Percentiles rank a stretch among this genome's conserved stretches.
Conservation (phyloP, 2,797 vertebrate genomes). For the Betta splendens region DNA sequence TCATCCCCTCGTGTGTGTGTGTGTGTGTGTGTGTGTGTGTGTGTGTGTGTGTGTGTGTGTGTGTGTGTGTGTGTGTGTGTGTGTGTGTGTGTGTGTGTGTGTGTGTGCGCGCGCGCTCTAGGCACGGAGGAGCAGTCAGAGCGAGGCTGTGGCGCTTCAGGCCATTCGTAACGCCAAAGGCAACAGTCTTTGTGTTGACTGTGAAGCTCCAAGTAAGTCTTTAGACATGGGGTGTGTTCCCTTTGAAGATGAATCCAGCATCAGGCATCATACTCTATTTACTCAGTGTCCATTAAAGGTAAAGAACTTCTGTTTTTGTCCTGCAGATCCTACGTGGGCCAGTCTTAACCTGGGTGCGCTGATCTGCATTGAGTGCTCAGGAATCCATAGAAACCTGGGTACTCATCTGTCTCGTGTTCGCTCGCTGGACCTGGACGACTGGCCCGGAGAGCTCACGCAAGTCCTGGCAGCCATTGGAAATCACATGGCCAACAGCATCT, state of each 20-base stretch:
- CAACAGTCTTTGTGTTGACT: constrained; percentile 93
- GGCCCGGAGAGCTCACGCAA: constrained; percentile 92
- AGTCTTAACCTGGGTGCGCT: constrained; percentile 94
- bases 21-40: too few relatives aligned
- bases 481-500: constrained; percentile 91
- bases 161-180: constrained; percentile 93
- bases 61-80: too few relatives aligned
- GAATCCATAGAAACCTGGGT: constrained; percentile 95
- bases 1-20: too few relatives aligned
- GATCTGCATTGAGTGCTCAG: constrained; percentile 97
- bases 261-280: too few relatives aligned
- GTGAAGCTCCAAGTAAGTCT: constrained; percentile 89
- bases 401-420: constrained; percentile 95
- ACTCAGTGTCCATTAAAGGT: too few relatives aligned
- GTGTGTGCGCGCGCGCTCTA: constrained; percentile 57
- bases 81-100: constrained; percentile 19
- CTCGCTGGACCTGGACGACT: constrained; percentile 94
- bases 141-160: constrained; percentile 94
- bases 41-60: constrained; percentile 10
- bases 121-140: constrained; percentile 93
- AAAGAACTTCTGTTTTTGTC: not conserved
- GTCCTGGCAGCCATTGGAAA: constrained; percentile 94
- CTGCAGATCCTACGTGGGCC: constrained; percentile 93
- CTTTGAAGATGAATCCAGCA: too few relatives aligned
- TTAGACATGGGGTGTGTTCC: not conserved